Evolutionary conservation across 2,797 vertebrate species (phyloP), one percentile per base, ranked within the genome.

Genomic region (Hirundo rustica): DNA sequence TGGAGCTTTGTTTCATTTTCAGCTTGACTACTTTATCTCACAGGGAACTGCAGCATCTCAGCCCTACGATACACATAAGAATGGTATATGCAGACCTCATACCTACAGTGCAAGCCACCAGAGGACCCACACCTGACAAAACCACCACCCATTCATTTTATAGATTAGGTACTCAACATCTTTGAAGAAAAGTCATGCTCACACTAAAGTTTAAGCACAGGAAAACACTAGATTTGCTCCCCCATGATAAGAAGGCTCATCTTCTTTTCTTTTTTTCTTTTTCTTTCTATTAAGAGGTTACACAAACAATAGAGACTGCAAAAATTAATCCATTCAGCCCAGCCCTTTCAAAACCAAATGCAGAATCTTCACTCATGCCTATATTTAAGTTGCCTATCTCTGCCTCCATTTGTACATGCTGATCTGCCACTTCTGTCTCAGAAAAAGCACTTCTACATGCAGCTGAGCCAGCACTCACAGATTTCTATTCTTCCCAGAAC

Each of bases 1-100:
- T 95, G 95, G 97, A 95, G 97, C 97, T 96, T 97, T 97, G 98
- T 97, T 98, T 98, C 97, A 97, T 98, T 98, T 98, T 96, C 96
- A 92, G 97, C 96, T 93, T 96, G 84, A 97, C 97, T 97, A 97
- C 97, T 98, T 98, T 98, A 98, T 98, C 98, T 98, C 94, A 88
- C 4, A 4, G 94, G 97, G 97, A 98, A 98, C 97, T 92, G 96
- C 88, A 87, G 96, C 97, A 96, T 97, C 95, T 97, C 96, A 97
- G 96, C 94, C 91, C 96, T 87, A 89, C 13, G 58, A 95, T 89
- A 92, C 83, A 95, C 76, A 10, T 85, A 93, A 97, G 82, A 92
- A 97, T 86, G 72, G 95, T 85, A 54, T 30, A 82, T 19, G 76
- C 51, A 92, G 93, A 95, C 93, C 94, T 95, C 96, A 93, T 93